Evolutionary conservation across 2,888 invertebrate genomes (phyloP), one percentile per base, ranked within the genome.

Genomic region (Antitype chi): DNA sequence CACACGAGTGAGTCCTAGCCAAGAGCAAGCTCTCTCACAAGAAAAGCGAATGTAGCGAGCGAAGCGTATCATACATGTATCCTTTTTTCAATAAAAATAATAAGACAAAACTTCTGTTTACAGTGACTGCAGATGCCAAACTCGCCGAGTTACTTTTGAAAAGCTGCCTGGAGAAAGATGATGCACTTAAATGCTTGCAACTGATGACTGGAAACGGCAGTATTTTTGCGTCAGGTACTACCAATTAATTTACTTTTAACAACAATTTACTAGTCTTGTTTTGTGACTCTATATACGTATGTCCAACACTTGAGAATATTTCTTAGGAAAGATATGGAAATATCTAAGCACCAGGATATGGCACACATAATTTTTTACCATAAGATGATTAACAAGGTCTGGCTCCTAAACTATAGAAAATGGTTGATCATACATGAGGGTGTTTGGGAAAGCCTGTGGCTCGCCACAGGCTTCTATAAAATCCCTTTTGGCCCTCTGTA

Each of bases 121-220:
- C 70, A 92, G 92, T 88, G 32, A 70, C 88, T 52, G 87, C 91
- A 6, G 91, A 94, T 63, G 88, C 92, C 0, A 87, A 81, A 9
- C 78, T 86, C 11, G 89, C 88, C 0, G 92, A 92, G 23, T 43
- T 87, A 1, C 63, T 94, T 20, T 64, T 92, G 25, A 93, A 91
- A 73, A 84, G 75, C 0, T 92, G 89, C 49, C 74, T 93, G 43
- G 92, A 93, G 64, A 94, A 94, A 59, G 90, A 91, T 8, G 89
- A 91, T 20, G 67, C 89, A 0, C 68, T 89, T 55, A 86, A 87
- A 38, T 81, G 88, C 11, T 69, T 87, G 9, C 79, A 74, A 25
- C n/a, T 85, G 20, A 28, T 87, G 70, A 82, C 80, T 43, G 87
- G 86, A 52, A 90, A 90, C 17, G 93, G 92, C 6, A 90, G 89